phyloP scores from a whole-genome alignment of 2,797 vertebrate genomes.

The Cyprinodon diabolis region DNA sequence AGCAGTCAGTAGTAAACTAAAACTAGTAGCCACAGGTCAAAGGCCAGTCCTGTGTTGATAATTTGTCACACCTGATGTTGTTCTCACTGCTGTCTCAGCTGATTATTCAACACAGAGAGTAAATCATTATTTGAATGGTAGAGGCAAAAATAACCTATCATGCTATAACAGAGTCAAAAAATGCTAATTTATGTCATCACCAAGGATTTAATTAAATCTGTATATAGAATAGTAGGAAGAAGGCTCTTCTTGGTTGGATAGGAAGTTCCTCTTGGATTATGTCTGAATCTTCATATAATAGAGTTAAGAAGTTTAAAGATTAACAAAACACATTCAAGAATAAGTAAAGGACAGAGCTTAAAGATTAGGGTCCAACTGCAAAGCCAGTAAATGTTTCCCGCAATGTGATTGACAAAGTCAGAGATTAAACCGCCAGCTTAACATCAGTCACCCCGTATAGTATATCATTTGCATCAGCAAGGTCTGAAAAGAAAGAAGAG shows the following conservation, averaged over 20 bases:
- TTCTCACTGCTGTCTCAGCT: slow-evolving; percentile 22
- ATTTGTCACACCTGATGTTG: slow-evolving; percentile 2
- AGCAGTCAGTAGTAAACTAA: slow-evolving; percentile 33
- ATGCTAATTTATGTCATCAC: background rate
- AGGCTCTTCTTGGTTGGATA: too few relatives aligned
- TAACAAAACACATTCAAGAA: slow-evolving; percentile 13
- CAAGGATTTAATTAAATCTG: background rate
- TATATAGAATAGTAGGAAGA: too few relatives aligned
- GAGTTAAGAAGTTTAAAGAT: background rate
- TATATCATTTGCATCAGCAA: slow-evolving; percentile 43
- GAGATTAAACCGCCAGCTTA: slow-evolving; percentile 34
- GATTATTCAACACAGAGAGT: slow-evolving; percentile 30
- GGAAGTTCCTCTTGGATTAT: background rate
- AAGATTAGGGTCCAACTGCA: slow-evolving; percentile 26
- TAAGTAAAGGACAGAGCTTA: slow-evolving; percentile 18
- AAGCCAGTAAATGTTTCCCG: slow-evolving; percentile 30
- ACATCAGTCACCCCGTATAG: slow-evolving; percentile 24
- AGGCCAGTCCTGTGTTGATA: slow-evolving; percentile 24
- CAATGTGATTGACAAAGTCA: slow-evolving; percentile 40
- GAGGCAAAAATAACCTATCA: background rate
- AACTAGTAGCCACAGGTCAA: slow-evolving; percentile 35
- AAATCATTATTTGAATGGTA: slow-evolving; percentile 17
- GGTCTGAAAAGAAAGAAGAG: slow-evolving; percentile 26
- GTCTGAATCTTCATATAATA: background rate
- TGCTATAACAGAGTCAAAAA: background rate